phyloP scores from a whole-genome alignment of 2,888 invertebrate genomes.

The Conchocele bisecta region DNA sequence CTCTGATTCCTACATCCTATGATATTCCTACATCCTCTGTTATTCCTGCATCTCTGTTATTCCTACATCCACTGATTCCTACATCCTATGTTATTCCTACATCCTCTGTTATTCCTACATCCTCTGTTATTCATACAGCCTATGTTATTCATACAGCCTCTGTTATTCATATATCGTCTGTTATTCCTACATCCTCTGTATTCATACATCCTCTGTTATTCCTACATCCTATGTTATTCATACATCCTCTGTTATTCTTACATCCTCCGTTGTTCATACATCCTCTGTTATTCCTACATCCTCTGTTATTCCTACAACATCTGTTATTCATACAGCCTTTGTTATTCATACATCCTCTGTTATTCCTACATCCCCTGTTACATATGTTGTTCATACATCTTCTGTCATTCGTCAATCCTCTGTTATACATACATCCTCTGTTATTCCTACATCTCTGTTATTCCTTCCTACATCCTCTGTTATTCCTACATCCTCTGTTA shows the following conservation, averaged over 20 bases:
- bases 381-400: too few species aligned
- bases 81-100: too few species aligned
- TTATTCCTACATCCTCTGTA: background rate
- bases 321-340: background rate
- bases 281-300: background rate
- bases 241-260: background rate
- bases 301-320: background rate
- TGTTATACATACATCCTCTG: background rate
- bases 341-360: background rate
- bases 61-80: too few species aligned
- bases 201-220: slow-evolving; percentile 1
- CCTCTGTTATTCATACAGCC: background rate
- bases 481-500: too few species aligned
- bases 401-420: too few species aligned
- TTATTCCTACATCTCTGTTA: background rate
- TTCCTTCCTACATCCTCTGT: too few species aligned
- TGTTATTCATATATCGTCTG: background rate
- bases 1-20: too few species aligned
- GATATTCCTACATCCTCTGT: too few species aligned
- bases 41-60: too few species aligned
- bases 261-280: background rate
- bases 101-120: background rate
- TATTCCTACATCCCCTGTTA: slow-evolving; percentile 1
- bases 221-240: background rate
- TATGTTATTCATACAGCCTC: background rate